Base-by-base conservation (phyloP, 2,797 vertebrate genomes). In the Leptodactylus fallax region DNA sequence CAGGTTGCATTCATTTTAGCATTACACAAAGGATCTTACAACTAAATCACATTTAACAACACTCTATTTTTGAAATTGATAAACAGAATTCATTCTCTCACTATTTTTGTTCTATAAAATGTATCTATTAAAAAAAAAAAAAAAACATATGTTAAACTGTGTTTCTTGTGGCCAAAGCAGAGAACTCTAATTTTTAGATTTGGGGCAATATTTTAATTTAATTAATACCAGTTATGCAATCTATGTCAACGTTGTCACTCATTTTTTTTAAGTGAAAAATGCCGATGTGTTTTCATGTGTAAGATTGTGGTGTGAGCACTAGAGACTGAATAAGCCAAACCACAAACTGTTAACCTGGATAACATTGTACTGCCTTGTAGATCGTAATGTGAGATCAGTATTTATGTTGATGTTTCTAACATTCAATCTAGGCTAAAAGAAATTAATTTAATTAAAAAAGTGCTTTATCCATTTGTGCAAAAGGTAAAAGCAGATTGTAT, bases 331-430 rank as follows among this genome's bases (percentile, higher is more conserved):
- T 94, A 92, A 94, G 93, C 87, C 16, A 90, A 94, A 93, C 92
- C 92, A 92, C 94, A 95, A 95, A 92, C 94, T 94, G 94, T 96
- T 93, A 95, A 93, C 94, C 93, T 92, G 85, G 93, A 94, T 95
- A 97, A 95, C 96, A 96, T 95, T 97, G 96, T 96, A 95, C 96
- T 97, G 97, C 97, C 97, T 98, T 97, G 96, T 98, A 97, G 95
- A 97, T 97, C 95, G 97, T 97, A 97, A 96, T 96, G 97, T 97
- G 96, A 97, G 95, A 91, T 95, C 93, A 91, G 95, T 96, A 95
- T 97, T 96, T 97, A 95, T 96, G 97, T 98, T 97, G 96, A 96
- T 95, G 96, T 96, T 95, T 96, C 94, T 96, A 97, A 98, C 96
- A 96, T 94, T 93, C 94, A 93, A 93, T 95, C 93, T 97, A 97